Conservation (phyloP, 2,888 invertebrate species). For the Tricholauxania praeusta region DNA sequence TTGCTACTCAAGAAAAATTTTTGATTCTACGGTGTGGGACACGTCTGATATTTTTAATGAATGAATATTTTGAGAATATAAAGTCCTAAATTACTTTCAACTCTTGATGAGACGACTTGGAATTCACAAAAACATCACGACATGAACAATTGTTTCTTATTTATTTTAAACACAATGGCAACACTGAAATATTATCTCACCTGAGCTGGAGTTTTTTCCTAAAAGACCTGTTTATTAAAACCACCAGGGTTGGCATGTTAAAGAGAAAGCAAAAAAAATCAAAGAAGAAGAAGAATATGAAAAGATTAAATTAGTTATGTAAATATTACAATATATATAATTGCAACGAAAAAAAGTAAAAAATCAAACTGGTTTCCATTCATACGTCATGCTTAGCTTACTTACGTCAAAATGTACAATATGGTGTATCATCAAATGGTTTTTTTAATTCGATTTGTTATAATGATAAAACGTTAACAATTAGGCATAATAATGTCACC, state of each 20-base stretch:
- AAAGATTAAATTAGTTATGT: constrained; percentile 16
- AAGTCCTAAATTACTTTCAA: no score
- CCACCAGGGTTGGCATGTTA: constrained; percentile 43
- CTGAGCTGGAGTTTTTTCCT: constrained; percentile 66
- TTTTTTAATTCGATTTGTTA: no score
- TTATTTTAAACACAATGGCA: neutral
- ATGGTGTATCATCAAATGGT: no score
- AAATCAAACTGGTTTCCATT: neutral
- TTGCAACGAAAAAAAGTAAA: neutral
- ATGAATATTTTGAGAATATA: no score
- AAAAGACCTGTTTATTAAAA: constrained; percentile 61
- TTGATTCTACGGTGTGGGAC: no score
- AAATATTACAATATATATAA: no score
- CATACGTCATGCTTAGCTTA: neutral
- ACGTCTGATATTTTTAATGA: no score
- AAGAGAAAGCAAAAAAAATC: constrained; percentile 26
- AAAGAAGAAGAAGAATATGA: constrained; percentile 44
- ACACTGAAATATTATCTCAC: constrained; percentile 54
- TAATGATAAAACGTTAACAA: no score
- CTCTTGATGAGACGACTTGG: no score
- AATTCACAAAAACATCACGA: neutral
- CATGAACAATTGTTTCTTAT: constrained; percentile 7
- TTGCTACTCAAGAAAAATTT: no score
- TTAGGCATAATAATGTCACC: no score
- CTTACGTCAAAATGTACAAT: neutral